Conservation (phyloP, 2,888 invertebrate genomes). For the Cerastis rubricosa region DNA sequence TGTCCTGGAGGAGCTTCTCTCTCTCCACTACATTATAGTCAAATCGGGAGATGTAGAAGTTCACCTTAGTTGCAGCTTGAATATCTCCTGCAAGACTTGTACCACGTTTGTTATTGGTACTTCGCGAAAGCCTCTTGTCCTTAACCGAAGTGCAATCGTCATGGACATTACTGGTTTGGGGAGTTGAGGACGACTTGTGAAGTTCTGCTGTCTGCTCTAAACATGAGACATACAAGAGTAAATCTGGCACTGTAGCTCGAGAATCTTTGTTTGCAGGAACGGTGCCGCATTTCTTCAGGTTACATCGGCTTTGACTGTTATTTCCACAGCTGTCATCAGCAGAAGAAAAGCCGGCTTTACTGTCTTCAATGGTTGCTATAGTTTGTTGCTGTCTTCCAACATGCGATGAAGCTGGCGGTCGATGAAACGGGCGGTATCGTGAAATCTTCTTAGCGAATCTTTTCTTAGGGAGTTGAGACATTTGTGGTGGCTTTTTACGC, state of each 20-base stretch:
- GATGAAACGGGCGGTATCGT: constrained; percentile 26
- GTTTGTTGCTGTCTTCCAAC: neutral
- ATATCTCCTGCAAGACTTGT: no score
- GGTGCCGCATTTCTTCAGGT: neutral
- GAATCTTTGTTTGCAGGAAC: neutral
- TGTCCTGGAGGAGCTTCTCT: neutral
- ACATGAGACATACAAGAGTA: neutral
- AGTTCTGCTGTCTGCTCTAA: neutral
- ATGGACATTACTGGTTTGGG: neutral
- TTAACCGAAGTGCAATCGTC: neutral
- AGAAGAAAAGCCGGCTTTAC: neutral
- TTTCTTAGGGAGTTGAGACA: neutral
- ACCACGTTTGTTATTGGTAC: neutral
- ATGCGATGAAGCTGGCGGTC: no score
- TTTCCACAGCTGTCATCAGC: neutral
- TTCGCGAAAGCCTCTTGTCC: neutral
- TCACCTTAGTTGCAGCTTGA: neutral
- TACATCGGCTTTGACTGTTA: neutral
- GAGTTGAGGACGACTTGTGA: neutral
- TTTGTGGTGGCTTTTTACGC: neutral
- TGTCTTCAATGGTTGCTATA: neutral
- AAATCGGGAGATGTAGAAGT: neutral
- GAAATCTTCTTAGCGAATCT: constrained; percentile 38
- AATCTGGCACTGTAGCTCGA: neutral
- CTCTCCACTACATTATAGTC: neutral